These are phyloP conservation scores for Tetrapedia diversipes DNA, from an alignment of 2,888 invertebrate species.

Conservation along the genomic window DNA sequence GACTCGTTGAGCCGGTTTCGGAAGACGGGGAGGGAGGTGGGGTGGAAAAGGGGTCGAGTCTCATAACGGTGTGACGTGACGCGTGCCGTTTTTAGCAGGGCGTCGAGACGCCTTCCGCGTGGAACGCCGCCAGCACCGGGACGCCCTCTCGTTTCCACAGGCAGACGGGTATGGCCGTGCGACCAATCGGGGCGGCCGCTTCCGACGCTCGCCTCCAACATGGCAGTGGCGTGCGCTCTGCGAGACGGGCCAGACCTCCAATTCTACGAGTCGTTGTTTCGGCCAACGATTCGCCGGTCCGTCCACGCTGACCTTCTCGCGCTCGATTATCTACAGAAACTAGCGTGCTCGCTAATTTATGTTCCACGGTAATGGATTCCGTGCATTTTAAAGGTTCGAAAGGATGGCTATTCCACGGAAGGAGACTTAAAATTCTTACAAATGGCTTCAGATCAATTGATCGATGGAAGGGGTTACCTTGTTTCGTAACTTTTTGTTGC, in stretches of 20 bases:
- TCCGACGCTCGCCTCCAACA: constrained; percentile 74
- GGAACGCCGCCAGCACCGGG: constrained; percentile 64
- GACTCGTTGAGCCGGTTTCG: background rate
- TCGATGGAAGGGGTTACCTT: background rate
- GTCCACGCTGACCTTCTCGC: background rate
- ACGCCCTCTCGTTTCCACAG: constrained; percentile 71
- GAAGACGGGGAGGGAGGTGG: constrained; percentile 5
- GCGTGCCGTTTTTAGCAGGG: constrained; percentile 80
- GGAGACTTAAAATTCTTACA: too few relatives aligned
- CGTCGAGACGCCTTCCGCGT: constrained; percentile 77
- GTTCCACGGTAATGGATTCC: background rate
- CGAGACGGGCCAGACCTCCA: constrained; percentile 51
- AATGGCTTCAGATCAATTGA: too few relatives aligned
- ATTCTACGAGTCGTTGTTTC: constrained; percentile 11
- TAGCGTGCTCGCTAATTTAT: background rate
- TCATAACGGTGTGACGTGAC: constrained; percentile 75
- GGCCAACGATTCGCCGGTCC: background rate
- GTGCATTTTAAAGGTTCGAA: too few relatives aligned
- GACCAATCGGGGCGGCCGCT: constrained; percentile 71
- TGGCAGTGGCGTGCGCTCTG: constrained; percentile 76
- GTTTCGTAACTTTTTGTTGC: background rate
- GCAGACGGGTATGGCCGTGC: constrained; percentile 69
- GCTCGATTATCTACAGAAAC: background rate
- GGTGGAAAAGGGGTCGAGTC: constrained; percentile 52
- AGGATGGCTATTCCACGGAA: too few relatives aligned